Evolutionary conservation across 2,113 vertebrate species (phyloP), one percentile per base, ranked within the genome.

Genomic region (Cisticola juncidis): DNA sequence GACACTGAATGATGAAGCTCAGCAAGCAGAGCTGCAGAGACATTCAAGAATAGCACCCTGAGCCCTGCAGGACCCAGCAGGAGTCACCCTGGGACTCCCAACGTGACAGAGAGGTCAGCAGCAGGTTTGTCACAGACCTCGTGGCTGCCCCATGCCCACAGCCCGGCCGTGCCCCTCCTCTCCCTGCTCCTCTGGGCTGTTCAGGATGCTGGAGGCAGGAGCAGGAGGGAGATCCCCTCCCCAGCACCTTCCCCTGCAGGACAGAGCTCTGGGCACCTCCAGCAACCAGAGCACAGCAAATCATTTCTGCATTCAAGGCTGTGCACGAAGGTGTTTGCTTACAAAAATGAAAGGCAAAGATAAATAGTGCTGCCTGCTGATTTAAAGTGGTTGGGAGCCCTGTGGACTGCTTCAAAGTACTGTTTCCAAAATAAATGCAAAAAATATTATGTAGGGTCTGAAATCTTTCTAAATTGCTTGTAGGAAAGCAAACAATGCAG

Each of bases 261-360:
- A 84, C 2, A 10, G 33, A 44, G 73, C 92, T 40, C 31, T 51
- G 72, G 68, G 76, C 64, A 86, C 53, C 35, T 33, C 4, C 6
- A 87, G 66, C 40, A 53, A 26, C 50, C 78, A 42, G 12, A 58
- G 88, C 61, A 82, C 56, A 77, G 21, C 50, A 80, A 91, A 95
- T 26, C 36, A 51, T 53, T 71, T 92, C 64, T 78, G 77, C 48
- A 88, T 96, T 90, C 96, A 65, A 42, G 73, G 40, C 11, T 53
- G 73, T 12, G 80, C 86, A 81, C 51, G 40, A 78, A 92, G 56
- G 60, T 94, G 56, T 94, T 96, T 95, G 73, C 89, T 95, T 74
- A 92, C 83, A 88, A 51, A 96, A 96, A 95, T 74, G 76, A 86
- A 92, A 93, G 90, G 86, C 54, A 78, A 93, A 92, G 93, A 95